phyloP scores from a whole-genome alignment of 2,113 vertebrate species.

The Poeciliopsis turrubarensis region DNA sequence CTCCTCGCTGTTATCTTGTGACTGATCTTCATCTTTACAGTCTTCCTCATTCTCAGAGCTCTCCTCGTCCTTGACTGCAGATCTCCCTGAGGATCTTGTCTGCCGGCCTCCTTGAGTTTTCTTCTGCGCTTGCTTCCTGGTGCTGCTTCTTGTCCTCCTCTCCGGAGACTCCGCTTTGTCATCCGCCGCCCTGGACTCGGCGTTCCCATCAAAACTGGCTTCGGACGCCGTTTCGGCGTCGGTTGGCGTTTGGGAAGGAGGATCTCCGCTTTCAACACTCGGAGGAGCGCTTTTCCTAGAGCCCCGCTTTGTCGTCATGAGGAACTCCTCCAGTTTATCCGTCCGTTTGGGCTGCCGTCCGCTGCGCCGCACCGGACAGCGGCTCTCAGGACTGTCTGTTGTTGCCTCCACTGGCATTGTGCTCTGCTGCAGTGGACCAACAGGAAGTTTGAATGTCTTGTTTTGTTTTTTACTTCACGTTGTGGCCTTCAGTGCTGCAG shows the following conservation, averaged over 20 bases:
- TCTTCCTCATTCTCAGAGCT: conserved; percentile 82
- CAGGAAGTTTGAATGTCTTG: conserved; percentile 92
- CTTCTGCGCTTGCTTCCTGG: conserved; percentile 41
- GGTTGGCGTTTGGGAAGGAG: conserved; percentile 86
- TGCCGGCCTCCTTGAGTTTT: conserved; percentile 41
- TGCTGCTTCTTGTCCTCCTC: conserved; percentile 66
- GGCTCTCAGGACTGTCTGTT: conserved; percentile 78
- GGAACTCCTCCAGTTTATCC: conserved; percentile 93
- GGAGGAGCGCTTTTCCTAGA: conserved; percentile 78
- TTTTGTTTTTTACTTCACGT: conserved; percentile 81
- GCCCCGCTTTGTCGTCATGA: conserved; percentile 86
- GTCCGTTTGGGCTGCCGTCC: conserved; percentile 93
- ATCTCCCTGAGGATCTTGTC: conserved; percentile 18
- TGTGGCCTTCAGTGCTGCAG: conserved; percentile 81
- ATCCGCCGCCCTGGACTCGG: conserved; percentile 76
- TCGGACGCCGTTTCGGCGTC: conserved; percentile 93
- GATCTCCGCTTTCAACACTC: conserved; percentile 86
- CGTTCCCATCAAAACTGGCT: conserved; percentile 89
- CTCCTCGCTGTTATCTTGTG: conserved; percentile 24
- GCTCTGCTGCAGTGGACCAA: conserved; percentile 88
- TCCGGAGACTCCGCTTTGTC: conserved; percentile 69
- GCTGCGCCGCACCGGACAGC: conserved; percentile 87
- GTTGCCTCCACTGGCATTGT: conserved; percentile 85
- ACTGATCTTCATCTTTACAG: conserved; percentile 49
- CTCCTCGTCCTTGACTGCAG: conserved; percentile 63